phyloP scores from a whole-genome alignment of 2,888 invertebrate species.

The Nemotelus pantherinus region DNA sequence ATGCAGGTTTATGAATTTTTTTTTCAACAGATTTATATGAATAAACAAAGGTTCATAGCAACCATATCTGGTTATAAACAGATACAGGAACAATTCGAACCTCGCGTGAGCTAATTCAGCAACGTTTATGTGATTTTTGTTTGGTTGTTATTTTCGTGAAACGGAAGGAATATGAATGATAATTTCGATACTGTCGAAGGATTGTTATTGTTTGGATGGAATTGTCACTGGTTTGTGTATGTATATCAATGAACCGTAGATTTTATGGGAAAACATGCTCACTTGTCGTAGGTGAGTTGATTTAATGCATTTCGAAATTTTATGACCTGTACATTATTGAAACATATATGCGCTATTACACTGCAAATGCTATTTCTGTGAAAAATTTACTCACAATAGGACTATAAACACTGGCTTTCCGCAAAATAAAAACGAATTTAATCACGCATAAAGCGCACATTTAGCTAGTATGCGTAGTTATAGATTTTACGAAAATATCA shows the following conservation, averaged over 20 bases:
- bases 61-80: conserved; percentile 23
- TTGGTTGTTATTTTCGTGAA: conserved; percentile 41
- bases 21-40: conserved; percentile 31
- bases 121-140: conserved; percentile 37
- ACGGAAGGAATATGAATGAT: conserved; percentile 42
- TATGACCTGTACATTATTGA: no score
- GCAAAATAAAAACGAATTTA: no score
- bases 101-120: conserved; percentile 39
- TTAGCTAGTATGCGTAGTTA: no score
- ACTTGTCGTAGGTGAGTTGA: not conserved
- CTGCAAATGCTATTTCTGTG: no score
- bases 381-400: no score
- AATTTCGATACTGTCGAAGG: conserved; percentile 33
- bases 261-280: not conserved
- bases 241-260: conserved; percentile 1
- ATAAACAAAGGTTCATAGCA: conserved; percentile 8
- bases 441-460: no score
- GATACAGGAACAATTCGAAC: not conserved
- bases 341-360: no score
- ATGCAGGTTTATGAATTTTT: conserved; percentile 27
- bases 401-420: no score
- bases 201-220: conserved; percentile 20
- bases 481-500: no score
- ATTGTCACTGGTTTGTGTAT: conserved; percentile 6
- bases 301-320: no score